A percentile compares a stretch with the other conserved stretches of the same genome.
Conservation (phyloP, 2,113 vertebrate species). For the Microtus pennsylvanicus region DNA sequence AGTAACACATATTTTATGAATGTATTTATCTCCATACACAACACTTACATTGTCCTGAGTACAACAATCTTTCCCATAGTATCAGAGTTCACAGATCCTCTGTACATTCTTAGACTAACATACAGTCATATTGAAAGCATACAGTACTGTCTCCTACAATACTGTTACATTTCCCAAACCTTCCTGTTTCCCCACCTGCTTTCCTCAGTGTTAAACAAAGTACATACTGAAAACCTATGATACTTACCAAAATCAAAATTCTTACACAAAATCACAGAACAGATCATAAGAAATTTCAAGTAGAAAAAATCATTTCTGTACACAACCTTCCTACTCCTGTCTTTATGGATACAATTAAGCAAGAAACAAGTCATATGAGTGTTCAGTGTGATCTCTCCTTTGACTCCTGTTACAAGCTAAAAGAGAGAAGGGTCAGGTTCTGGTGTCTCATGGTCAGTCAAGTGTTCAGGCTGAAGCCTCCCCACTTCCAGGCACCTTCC, state of each 20-base stretch:
- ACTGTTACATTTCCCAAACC: slow-evolving; percentile 22
- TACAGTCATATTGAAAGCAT: neutral
- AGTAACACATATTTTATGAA: neutral
- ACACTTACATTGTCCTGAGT: neutral
- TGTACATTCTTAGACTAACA: slow-evolving; percentile 12
- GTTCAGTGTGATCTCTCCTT: neutral
- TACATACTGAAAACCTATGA: neutral
- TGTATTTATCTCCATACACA: neutral
- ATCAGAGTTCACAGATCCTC: neutral
- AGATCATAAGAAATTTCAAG: slow-evolving; percentile 42
- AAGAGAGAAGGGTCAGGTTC: neutral
- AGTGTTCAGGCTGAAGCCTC: neutral
- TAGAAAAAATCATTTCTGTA: slow-evolving; percentile 5
- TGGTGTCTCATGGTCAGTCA: neutral
- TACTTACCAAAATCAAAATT: neutral
- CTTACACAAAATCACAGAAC: neutral
- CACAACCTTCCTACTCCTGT: neutral
- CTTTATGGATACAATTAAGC: slow-evolving; percentile 13
- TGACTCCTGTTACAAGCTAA: neutral
- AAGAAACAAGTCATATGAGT: neutral
- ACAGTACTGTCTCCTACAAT: neutral
- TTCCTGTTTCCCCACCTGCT: neutral
- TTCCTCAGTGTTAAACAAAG: neutral
- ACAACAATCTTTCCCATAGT: neutral
- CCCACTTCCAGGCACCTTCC: neutral